These are phyloP conservation scores for Xylota segnis DNA, from an alignment of 2,888 invertebrate genomes.

Conservation along the genomic window DNA sequence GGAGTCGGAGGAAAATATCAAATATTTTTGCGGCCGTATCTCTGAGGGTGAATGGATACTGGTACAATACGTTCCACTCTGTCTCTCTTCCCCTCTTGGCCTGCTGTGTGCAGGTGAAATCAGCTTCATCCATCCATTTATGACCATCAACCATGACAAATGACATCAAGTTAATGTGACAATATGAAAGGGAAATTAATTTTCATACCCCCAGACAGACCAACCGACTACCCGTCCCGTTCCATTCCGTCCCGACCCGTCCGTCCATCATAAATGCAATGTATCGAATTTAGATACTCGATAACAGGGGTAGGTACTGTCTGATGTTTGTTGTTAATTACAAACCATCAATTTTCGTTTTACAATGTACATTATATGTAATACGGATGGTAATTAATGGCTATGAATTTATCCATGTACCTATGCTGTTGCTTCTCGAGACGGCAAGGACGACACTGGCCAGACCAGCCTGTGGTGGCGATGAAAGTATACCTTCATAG, in stretches of 20 bases:
- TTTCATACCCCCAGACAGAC: slow-evolving; percentile 43
- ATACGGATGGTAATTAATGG: slow-evolving; percentile 62
- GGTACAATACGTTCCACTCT: slow-evolving; percentile 14
- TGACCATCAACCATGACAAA: slow-evolving; percentile 77
- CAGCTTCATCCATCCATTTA: slow-evolving; percentile 58
- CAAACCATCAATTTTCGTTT: slow-evolving; percentile 73
- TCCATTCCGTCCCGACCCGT: slow-evolving; percentile 17
- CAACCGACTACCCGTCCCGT: slow-evolving; percentile 3
- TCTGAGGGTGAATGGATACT: slow-evolving; percentile 34
- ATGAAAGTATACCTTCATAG: slow-evolving; percentile 34
- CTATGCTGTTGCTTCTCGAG: slow-evolving; percentile 23
- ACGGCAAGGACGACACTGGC: slow-evolving; percentile 13
- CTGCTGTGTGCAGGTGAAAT: slow-evolving; percentile 63
- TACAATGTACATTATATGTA: slow-evolving; percentile 54
- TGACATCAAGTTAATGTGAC: slow-evolving; percentile 78
- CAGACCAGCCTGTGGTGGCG: neutral
- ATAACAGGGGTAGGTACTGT: slow-evolving; percentile 15
- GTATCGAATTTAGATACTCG: slow-evolving; percentile 71
- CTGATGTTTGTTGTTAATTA: slow-evolving; percentile 72
- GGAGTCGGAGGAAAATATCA: slow-evolving; percentile 63
- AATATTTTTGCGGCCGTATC: slow-evolving; percentile 50
- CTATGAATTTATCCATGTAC: slow-evolving; percentile 23
- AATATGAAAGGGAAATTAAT: slow-evolving; percentile 77
- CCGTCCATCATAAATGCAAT: slow-evolving; percentile 54
- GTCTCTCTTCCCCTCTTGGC: neutral